Base-by-base conservation (phyloP, 2,888 invertebrate species). In the Caenorhabditis doughertyi region DNA sequence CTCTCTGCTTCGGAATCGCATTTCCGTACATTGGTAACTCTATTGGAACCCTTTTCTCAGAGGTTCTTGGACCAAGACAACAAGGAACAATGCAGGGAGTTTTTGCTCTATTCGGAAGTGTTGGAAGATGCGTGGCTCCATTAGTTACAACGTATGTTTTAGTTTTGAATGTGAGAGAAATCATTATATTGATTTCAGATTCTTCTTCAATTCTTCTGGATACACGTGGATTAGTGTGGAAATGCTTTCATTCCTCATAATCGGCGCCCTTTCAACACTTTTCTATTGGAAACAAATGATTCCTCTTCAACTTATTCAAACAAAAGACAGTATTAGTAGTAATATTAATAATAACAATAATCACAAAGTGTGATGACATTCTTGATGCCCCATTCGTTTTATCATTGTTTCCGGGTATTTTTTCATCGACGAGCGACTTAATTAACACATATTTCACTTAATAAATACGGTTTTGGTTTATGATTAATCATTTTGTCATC, bases 71-170 rank as follows among this genome's bases (percentile, higher is more conserved):
- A n/a, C 85, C 85, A 16, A 64, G 87, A 11, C 85, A 87, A 51
- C 87, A 87, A 65, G 85, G 85, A 58, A 85, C 81, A 9, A 85
- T 85, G 85, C 85, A 85, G 29, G 85, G 85, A 60, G 29, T 85
- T 1, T 85, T 79, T 56, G 83, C 83, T 0, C 67, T 83, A 9
- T 62, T 83, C 13, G 85, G 85, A 51, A 83, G 83, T 47, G 56
- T 85, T 49, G 82, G 80, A 44, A 44, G 85, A 25, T 85, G 85
- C 65, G 35, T 81, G 1, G 80, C 85, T 56, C 85, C 85, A 2
- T 32, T 84, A 25, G 67, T 80, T 8, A 73, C 81, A 7, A 84
- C 84, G 73, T 84, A 51, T 67, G 79, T 44, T 29, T n/a, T 9
- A 32, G 32, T 7, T 7, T n/a, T n/a, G 32, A 7, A 7, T 32